Base-by-base conservation (phyloP, 2,888 invertebrate genomes). In the Geotrupes spiniger region DNA sequence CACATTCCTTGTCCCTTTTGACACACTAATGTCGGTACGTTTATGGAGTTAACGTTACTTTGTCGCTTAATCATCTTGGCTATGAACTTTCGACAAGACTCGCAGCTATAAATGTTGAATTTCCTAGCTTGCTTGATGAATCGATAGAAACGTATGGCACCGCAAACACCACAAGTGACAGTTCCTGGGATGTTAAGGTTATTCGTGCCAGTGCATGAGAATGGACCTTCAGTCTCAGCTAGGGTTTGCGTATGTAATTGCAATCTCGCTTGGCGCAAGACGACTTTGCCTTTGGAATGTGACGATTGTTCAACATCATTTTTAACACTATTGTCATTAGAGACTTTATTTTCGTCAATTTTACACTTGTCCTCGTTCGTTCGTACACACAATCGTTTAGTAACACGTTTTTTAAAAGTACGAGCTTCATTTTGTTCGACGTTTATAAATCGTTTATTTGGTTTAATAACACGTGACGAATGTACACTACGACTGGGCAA, bases 391-490 rank as follows among this genome's bases (percentile, higher is more conserved):
- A 47, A 51, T 51, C 62, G 62, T 51, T 65, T 68, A 53, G 58
- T 65, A 38, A 63, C 58, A 26, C 68, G 65, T 52, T 69, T 70
- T 60, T 71, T 71, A 36, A 70, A 58, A 40, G 66, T 65, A 46
- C 70, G 57, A 36, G 64, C 60, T 54, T 71, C 68, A 60, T 66
- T 69, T 47, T 54, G 50, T 45, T 62, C 81, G 51, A 81, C 81
- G 64, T 87, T 87, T 45, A 89, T 80, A 63, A 92, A 88, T 57
- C 87, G 81, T 73, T 91, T 92, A 65, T 90, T 92, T 29, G 92
- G 92, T 69, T 89, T 92, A 43, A 92, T 92, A 33, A 90, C 87
- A 57, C 92, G 79, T 3, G 90, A 90, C 31, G 92, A 92, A 69
- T 91, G 87, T 10, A 82, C 87, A 76, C 91, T 92, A 61, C 89